Conservation (phyloP, 2,797 vertebrate species). For the Brotogeris chrysoptera region DNA sequence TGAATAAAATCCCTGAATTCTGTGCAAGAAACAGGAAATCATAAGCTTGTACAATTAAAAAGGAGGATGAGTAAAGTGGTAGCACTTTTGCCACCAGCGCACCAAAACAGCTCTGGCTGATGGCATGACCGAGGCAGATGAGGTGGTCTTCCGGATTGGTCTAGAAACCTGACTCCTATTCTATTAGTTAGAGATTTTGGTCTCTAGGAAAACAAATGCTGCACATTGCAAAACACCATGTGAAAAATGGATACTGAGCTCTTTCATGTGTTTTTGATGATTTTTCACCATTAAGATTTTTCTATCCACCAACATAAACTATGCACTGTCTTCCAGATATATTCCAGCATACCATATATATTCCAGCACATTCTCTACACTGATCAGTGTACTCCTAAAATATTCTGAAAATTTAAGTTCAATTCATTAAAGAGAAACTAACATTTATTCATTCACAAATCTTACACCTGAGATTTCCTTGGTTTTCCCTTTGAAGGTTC, state of each 20-base stretch:
- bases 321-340: background rate
- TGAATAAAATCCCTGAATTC: background rate
- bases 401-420: background rate
- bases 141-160: background rate
- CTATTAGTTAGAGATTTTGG: background rate
- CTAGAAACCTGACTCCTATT: background rate
- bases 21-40: background rate
- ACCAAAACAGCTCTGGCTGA: background rate
- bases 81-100: background rate
- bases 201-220: background rate
- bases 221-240: background rate
- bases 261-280: fast-evolving
- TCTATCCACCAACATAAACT: background rate
- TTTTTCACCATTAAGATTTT: background rate
- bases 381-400: background rate
- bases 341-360: too few species aligned
- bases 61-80: background rate
- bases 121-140: background rate
- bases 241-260: background rate
- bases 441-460: background rate
- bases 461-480: background rate
- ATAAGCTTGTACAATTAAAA: background rate
- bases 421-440: background rate
- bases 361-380: background rate
- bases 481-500: background rate